Evolutionary conservation across 2,113 vertebrate species (phyloP).

Genomic region (Ochotona princeps): DNA sequence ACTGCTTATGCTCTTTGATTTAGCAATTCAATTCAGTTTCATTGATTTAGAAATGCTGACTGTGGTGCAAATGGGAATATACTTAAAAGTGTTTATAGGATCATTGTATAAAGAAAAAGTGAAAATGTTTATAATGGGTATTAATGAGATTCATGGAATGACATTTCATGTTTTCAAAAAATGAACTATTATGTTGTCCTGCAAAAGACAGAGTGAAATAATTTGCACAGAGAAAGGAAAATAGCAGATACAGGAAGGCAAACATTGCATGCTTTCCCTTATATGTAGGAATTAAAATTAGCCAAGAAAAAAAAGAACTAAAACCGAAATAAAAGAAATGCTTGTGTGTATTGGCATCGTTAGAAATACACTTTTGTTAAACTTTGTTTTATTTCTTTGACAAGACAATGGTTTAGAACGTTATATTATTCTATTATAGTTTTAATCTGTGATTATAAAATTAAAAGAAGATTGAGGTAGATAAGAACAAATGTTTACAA

Average conservation of each 20-base stretch:
- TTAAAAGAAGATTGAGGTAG: background rate
- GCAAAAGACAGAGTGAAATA: background rate
- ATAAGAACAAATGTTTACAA: background rate
- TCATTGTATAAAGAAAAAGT: background rate
- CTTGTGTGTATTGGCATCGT: too few relatives aligned
- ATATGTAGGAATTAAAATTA: too few relatives aligned
- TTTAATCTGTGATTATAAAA: too few relatives aligned
- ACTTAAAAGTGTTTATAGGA: background rate
- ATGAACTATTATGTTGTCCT: background rate
- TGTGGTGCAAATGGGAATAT: background rate
- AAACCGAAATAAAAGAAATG: too few relatives aligned
- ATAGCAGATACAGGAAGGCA: too few relatives aligned
- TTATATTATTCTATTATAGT: too few relatives aligned
- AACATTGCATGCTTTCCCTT: too few relatives aligned
- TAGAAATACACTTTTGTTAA: too few relatives aligned
- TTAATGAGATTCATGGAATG: background rate
- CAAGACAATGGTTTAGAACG: too few relatives aligned
- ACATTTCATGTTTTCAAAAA: slow-evolving; percentile 16
- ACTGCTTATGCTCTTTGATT: background rate
- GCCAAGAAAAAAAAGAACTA: too few relatives aligned
- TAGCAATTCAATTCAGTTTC: slow-evolving; percentile 36
- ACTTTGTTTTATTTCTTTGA: too few relatives aligned
- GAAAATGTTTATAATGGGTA: background rate
- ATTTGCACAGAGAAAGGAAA: too few relatives aligned
- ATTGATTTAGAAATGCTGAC: slow-evolving; percentile 50